Percentiles rank a stretch among this genome's conserved stretches.
Conservation (phyloP, 2,888 invertebrate genomes). For the Schrankia costaestrigalis region DNA sequence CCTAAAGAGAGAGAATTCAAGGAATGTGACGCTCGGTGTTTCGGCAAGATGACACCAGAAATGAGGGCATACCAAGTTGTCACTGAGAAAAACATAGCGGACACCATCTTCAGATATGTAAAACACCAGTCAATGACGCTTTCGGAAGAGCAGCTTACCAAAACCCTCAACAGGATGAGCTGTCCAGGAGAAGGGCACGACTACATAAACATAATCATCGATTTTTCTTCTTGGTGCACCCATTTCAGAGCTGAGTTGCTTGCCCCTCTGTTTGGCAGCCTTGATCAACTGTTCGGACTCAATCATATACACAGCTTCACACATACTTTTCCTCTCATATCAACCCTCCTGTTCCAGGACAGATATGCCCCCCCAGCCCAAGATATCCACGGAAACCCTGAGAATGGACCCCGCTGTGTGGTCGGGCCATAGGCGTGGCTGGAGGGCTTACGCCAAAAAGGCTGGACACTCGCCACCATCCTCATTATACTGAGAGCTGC, state of each 20-base stretch:
- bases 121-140: slow-evolving; percentile 1
- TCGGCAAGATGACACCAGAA: slow-evolving; percentile 2
- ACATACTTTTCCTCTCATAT: background rate
- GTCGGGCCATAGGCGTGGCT: background rate
- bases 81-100: slow-evolving; percentile 2
- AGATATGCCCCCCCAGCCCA: background rate
- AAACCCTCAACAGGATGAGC: background rate
- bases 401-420: background rate
- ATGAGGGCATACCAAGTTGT: slow-evolving; percentile 3
- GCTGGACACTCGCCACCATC: background rate
- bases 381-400: background rate
- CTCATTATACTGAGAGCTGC: background rate
- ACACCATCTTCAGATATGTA: slow-evolving; percentile 2
- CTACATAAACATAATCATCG: background rate
- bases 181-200: background rate
- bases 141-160: background rate
- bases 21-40: background rate
- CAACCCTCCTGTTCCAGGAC: background rate
- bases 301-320: background rate
- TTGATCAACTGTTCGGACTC: background rate
- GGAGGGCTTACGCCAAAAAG: background rate
- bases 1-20: background rate
- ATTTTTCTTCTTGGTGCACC: background rate
- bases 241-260: background rate
- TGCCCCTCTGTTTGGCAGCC: background rate